phyloP scores from a whole-genome alignment of 1,140 invertebrate species.

The Drosophila sp. region DNA sequence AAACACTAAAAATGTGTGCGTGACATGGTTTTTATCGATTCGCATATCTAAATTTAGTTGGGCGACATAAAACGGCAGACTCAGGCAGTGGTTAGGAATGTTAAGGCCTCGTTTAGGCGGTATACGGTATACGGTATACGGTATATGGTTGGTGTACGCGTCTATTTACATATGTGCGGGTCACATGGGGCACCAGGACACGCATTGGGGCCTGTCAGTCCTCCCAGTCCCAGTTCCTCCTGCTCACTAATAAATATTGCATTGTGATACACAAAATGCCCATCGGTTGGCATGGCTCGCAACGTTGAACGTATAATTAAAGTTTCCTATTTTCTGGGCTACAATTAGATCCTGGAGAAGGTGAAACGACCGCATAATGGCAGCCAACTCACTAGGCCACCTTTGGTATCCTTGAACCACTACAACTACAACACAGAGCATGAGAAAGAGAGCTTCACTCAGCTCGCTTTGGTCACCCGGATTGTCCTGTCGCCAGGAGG shows the following conservation, averaged over 20 bases:
- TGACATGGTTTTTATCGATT: constrained; percentile 73
- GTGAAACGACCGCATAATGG: constrained; percentile 44
- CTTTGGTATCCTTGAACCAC: constrained; percentile 66
- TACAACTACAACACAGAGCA: not conserved
- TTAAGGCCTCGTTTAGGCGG: no score
- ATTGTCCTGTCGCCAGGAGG: constrained; percentile 19
- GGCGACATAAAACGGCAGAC: constrained; percentile 56
- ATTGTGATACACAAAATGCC: constrained; percentile 60
- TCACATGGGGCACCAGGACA: constrained; percentile 48
- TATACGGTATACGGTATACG: no score
- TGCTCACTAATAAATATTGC: constrained; percentile 69
- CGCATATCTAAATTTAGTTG: constrained; percentile 75
- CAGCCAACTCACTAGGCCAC: constrained; percentile 39
- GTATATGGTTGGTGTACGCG: no score
- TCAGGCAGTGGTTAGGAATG: not conserved
- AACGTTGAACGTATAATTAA: constrained; percentile 62
- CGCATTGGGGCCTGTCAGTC: constrained; percentile 29
- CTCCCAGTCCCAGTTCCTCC: not conserved
- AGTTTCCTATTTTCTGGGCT: constrained; percentile 53
- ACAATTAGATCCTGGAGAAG: constrained; percentile 59
- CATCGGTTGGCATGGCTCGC: constrained; percentile 29
- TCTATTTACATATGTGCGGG: constrained; percentile 42
- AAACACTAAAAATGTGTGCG: constrained; percentile 76
- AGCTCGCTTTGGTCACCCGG: constrained; percentile 6
- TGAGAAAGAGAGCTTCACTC: not conserved